Conservation (phyloP, 2,888 invertebrate species). For the Diadegma fenestrale region DNA sequence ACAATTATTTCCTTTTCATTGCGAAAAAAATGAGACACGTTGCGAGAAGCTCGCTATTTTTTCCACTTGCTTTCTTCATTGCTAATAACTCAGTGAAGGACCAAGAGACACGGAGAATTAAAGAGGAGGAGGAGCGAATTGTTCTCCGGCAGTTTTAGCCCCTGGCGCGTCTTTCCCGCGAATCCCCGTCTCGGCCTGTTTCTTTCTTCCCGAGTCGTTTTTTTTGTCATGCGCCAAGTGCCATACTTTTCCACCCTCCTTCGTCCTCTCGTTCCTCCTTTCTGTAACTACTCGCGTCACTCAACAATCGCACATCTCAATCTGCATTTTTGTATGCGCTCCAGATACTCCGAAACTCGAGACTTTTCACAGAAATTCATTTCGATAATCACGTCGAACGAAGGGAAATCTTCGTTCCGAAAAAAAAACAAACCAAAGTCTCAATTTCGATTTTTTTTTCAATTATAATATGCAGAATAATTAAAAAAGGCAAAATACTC, state of each 20-base stretch:
- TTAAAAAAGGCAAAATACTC: too few relatives aligned
- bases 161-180: neutral
- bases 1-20: neutral
- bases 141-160: conserved; percentile 25
- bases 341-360: neutral
- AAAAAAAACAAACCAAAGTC: neutral
- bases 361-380: neutral
- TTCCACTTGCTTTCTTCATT: conserved; percentile 19
- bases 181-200: neutral
- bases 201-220: conserved; percentile 1
- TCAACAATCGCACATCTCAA: neutral
- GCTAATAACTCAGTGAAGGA: conserved; percentile 43
- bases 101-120: neutral
- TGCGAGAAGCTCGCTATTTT: conserved; percentile 24
- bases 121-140: neutral
- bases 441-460: too few relatives aligned
- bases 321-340: neutral
- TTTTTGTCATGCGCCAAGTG: conserved; percentile 20
- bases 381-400: neutral
- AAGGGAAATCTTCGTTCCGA: neutral
- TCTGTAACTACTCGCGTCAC: conserved; percentile 3
- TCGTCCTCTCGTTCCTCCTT: neutral
- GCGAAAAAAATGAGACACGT: conserved; percentile 6
- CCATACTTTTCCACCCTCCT: conserved; percentile 2
- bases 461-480: too few relatives aligned